Base-by-base conservation (phyloP, 2,797 vertebrate species). In the Cheirogaleus major region DNA sequence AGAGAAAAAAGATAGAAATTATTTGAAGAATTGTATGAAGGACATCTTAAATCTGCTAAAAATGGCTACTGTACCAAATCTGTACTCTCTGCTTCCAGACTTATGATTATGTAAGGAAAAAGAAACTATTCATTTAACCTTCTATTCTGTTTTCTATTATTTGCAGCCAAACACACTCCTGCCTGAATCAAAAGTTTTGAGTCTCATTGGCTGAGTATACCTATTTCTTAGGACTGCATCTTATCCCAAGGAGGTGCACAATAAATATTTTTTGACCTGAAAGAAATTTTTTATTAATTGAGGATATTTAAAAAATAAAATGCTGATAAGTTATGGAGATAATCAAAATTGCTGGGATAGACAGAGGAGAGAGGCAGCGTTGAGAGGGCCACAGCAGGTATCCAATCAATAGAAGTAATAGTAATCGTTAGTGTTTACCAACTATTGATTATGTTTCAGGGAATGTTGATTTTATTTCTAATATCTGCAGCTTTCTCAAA, bases 1-100 rank as follows among this genome's bases (percentile, higher is more conserved):
- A 89, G 38, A 59, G 38, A 32, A 57, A 79, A 50, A 52, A 17
- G 4, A 57, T 69, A 92, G 95, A 76, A 91, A 75, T 85, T 80
- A 61, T 69, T 79, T 90, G 55, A 92, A 78, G 69, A 94, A 63
- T 73, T 63, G 93, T 7, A 11, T 50, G 23, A 70, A 45, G 88
- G 72, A 55, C 59, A n/a, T n/a, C 75, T 67, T 95, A 50, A 91
- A 61, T 11, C 48, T 86, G n/a, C 18, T 84, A 82, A 92, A 89
- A 91, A 76, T 63, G 22, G 43, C 59, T n/a, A 59, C 27, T 78
- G 8, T 43, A 63, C 12, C 59, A 63, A 63, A 30, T 92, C 59
- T 93, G 1, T 43, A 72, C 18, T 67, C 30, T 95, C 11, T 57
- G 73, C 30, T 85, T 93, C 61, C n/a, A 78, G 30, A 84, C 7